Evolutionary conservation across 1,140 invertebrate genomes (phyloP).

Genomic region (Hylaeus anthracinus): DNA sequence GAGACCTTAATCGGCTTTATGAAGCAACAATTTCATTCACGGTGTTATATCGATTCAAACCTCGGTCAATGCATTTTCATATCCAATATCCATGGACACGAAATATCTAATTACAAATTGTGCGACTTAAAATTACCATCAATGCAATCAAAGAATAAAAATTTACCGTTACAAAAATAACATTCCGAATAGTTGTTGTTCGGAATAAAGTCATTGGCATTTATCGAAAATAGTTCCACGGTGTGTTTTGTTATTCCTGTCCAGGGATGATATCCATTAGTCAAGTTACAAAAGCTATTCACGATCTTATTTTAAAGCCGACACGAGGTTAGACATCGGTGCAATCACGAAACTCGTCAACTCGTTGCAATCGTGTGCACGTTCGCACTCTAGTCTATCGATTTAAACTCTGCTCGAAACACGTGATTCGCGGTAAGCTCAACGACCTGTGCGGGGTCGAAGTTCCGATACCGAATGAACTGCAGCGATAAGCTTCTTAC

Average conservation of each 20-base stretch:
- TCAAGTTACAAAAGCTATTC: not conserved
- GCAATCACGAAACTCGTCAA: constrained; percentile 21
- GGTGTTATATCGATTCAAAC: too few species aligned
- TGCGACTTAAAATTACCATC: too few species aligned
- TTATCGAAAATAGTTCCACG: not conserved
- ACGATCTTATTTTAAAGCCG: not conserved
- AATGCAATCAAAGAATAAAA: too few species aligned
- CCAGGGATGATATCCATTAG: too few species aligned
- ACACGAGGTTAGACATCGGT: not conserved
- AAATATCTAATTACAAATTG: too few species aligned
- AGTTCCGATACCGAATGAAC: constrained; percentile 19
- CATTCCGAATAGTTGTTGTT: not conserved
- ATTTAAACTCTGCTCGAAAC: constrained; percentile 28
- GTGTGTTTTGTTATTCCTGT: not conserved
- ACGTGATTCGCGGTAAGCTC: constrained; percentile 51
- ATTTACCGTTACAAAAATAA: not conserved
- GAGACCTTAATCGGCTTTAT: too few species aligned
- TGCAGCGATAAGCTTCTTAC: constrained; percentile 9
- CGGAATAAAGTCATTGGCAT: not conserved
- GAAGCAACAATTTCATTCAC: too few species aligned
- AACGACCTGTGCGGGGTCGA: constrained; percentile 49
- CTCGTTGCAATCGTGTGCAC: not conserved
- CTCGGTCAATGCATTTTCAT: too few species aligned
- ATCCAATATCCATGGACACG: too few species aligned
- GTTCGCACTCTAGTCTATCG: constrained; percentile 30